phyloP scores from a whole-genome alignment of 37 sponge, comb jelly and placozoan species.

The Spongilla lacustris region DNA sequence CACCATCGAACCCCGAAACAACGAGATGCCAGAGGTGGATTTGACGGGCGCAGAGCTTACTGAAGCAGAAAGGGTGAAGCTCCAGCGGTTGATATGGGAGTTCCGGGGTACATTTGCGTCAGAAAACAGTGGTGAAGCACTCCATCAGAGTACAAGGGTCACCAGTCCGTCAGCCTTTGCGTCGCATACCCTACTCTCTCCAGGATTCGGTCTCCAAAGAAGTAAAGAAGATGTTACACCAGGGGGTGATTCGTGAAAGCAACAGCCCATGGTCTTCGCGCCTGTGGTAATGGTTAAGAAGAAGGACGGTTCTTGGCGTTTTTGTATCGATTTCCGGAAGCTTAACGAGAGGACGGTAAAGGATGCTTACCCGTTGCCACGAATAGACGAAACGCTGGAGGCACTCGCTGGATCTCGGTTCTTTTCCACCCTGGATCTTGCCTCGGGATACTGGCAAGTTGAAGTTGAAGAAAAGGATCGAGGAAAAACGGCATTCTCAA shows the following conservation, averaged over 20 bases:
- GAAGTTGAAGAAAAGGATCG: conserved; percentile 4
- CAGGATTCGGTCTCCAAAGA: background rate
- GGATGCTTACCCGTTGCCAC: conserved; percentile 41
- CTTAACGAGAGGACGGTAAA: conserved; percentile 10
- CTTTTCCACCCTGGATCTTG: conserved; percentile 33
- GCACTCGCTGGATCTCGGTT: conserved; percentile 15
- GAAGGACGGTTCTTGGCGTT: conserved; percentile 34
- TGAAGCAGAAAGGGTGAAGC: conserved; percentile 3
- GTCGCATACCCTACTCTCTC: conserved; percentile 11
- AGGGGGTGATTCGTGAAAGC: conserved; percentile 8
- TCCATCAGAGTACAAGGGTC: conserved; percentile 4
- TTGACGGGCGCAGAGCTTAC: background rate
- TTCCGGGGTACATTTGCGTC: conserved; percentile 6
- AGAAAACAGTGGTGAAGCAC: conserved; percentile 13
- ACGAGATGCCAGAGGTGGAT: background rate
- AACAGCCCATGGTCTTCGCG: conserved; percentile 22
- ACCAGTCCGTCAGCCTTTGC: conserved; percentile 24
- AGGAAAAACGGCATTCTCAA: conserved; percentile 39
- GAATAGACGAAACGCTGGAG: conserved; percentile 28
- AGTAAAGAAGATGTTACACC: conserved; percentile 8
- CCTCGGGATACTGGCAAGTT: conserved; percentile 53
- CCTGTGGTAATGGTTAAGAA: conserved; percentile 27
- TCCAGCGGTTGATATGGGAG: conserved; percentile 2
- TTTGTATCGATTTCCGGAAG: conserved; percentile 47
- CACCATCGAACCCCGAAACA: background rate